Conservation (phyloP, 1,140 invertebrate species). For the Coboldia fuscipes region DNA sequence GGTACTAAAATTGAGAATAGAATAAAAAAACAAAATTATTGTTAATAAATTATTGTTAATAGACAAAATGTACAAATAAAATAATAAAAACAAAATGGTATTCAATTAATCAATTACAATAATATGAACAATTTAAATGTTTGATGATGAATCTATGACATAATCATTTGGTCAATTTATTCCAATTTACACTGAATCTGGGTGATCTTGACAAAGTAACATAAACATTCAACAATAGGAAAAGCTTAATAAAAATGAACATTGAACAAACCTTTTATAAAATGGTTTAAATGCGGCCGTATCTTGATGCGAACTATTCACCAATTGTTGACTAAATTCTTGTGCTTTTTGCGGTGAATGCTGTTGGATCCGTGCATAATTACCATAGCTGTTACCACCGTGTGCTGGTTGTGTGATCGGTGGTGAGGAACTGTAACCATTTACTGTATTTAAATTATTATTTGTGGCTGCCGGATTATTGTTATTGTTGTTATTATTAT, state of each 20-base stretch:
- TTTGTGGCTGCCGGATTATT: slow-evolving; percentile 8
- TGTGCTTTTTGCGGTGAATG: slow-evolving; percentile 13
- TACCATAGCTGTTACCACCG: slow-evolving; percentile 21
- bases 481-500: slow-evolving; percentile 7
- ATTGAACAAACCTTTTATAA: slow-evolving; percentile 59
- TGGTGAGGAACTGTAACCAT: slow-evolving; percentile 25
- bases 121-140: no score
- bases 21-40: not conserved
- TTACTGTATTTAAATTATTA: slow-evolving; percentile 23
- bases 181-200: no score
- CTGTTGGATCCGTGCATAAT: slow-evolving; percentile 15
- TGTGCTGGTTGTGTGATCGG: slow-evolving; percentile 26
- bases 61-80: not conserved
- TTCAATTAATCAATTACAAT: no score
- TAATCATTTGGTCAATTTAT: no score
- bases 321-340: slow-evolving; percentile 25
- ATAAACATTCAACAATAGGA: no score
- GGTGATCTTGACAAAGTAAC: no score
- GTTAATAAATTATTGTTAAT: not conserved
- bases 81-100: not conserved
- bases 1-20: not conserved
- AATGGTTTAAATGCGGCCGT: slow-evolving; percentile 65
- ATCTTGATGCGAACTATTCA: slow-evolving; percentile 27
- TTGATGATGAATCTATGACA: no score
- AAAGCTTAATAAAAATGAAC: no score